Evolutionary conservation across 2,797 vertebrate species (phyloP), one percentile per base, ranked within the genome.

Genomic region (Enteromius trimaculatus): DNA sequence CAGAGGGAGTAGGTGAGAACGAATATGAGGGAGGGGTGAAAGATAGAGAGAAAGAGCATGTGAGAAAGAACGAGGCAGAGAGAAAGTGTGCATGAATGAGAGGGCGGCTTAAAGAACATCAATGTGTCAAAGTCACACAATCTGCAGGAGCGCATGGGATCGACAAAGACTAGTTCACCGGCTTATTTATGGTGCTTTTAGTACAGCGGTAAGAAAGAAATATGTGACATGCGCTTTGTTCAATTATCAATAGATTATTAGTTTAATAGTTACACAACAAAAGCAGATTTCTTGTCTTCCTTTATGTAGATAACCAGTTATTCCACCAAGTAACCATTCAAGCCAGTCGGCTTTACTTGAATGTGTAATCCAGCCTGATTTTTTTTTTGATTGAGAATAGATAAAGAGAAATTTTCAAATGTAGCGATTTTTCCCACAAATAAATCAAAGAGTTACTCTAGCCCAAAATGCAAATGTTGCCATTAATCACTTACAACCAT

Each of bases 1-100:
- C 81, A 80, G 82, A 86, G 78, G 71, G 85, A 77, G 81, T 84
- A 79, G 70, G 76, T 79, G 81, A 84, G 69, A 76, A 53, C 2
- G 21, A 80, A 49, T 68, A 37, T 79, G 64, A 66, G 65, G 14
- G 11, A 68, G 71, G 70, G 53, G 19, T 79, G 34, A 85, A 60
- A 78, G 9, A 85, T 29, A 62, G 23, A 72, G 26, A 79, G 37
- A 68, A 44, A 75, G 66, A 78, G 74, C 53, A 23, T 76, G 64
- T 58, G 66, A 64, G 55, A 79, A 65, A 79, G 66, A 79, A 39
- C 10, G 23, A 47, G 62, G 29, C 62, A 34, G 62, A 77, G 68
- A 37, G 17, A 21, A 29, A 71, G 49, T 39, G 60, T 53, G 47
- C 37, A 68, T 42, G 65, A 69, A 79, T 10, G 10, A 68, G 49